Percentiles rank a stretch among this genome's conserved stretches.
phyloP scores from a whole-genome alignment of 1,140 invertebrate species.

The Drosophila insularis region DNA sequence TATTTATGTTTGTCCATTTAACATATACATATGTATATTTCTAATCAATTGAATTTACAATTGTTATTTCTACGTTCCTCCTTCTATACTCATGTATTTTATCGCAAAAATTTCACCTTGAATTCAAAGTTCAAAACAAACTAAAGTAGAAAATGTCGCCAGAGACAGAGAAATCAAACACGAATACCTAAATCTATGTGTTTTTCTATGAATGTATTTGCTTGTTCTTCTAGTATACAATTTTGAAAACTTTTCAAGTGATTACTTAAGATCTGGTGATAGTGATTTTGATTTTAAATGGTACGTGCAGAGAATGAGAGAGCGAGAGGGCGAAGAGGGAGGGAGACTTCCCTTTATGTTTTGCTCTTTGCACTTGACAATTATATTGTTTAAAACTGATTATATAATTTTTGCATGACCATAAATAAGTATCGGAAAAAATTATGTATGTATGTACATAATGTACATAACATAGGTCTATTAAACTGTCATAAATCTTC shows the following conservation, averaged over 20 bases:
- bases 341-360: background rate
- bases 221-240: conserved; percentile 20
- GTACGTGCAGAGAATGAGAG: background rate
- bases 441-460: conserved; percentile 25
- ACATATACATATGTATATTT: conserved; percentile 19
- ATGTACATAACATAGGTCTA: background rate
- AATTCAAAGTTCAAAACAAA: conserved; percentile 67
- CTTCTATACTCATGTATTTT: conserved; percentile 29
- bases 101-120: conserved; percentile 63
- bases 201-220: background rate
- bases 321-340: background rate
- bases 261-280: conserved; percentile 65
- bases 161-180: conserved; percentile 27
- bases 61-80: background rate
- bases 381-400: conserved; percentile 37
- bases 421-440: conserved; percentile 34
- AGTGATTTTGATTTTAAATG: conserved; percentile 27
- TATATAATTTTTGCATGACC: conserved; percentile 61
- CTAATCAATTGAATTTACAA: conserved; percentile 29
- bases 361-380: conserved; percentile 53
- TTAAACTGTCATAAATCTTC: conserved; percentile 7
- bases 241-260: conserved; percentile 34
- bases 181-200: background rate
- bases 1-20: conserved; percentile 20
- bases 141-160: conserved; percentile 28